Conservation (phyloP, 1,140 invertebrate species). For the Ridgeia piscesae region DNA sequence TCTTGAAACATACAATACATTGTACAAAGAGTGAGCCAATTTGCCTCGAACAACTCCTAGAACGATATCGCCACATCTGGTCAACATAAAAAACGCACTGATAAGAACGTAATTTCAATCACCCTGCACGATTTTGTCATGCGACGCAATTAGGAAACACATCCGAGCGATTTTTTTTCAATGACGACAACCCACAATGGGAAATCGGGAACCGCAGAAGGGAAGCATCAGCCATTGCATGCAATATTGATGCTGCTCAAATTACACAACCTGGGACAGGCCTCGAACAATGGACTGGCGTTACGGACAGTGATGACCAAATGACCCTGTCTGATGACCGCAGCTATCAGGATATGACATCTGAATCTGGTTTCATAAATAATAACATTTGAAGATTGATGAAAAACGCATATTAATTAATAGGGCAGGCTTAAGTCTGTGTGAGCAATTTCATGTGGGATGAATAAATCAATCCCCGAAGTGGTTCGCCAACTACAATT, state of each 20-base stretch:
- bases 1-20: background rate
- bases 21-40: background rate
- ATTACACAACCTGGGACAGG: background rate
- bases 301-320: background rate
- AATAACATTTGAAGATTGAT: background rate
- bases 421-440: background rate
- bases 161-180: background rate
- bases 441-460: background rate
- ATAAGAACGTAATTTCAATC: background rate
- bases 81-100: background rate
- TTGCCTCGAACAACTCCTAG: background rate
- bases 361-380: background rate
- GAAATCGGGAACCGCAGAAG: background rate
- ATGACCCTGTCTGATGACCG: background rate
- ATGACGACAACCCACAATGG: background rate
- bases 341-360: background rate
- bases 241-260: background rate
- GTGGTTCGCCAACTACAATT: background rate
- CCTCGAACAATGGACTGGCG: background rate
- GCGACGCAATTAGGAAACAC: background rate
- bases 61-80: background rate
- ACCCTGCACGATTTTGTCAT: background rate
- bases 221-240: background rate
- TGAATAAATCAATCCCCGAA: background rate
- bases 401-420: background rate